These are phyloP conservation scores for Acleris emargana DNA, from an alignment of 2,888 invertebrate genomes.

Conservation along the genomic window DNA sequence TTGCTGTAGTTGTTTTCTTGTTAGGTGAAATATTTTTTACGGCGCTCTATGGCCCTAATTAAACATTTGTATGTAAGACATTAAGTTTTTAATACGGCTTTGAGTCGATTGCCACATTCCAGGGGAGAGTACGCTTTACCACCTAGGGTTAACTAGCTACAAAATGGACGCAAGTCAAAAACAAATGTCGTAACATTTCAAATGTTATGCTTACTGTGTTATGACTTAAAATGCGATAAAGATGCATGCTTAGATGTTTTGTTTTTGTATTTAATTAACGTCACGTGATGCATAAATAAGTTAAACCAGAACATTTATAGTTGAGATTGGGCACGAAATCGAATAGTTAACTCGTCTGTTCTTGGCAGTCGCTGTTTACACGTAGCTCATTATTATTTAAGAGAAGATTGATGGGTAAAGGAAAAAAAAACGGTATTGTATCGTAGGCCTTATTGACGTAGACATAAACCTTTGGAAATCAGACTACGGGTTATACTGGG, in stretches of 20 bases:
- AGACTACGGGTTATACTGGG: no score
- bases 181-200: no score
- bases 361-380: not conserved
- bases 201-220: no score
- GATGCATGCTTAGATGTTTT: no score
- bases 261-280: no score
- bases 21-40: constrained; percentile 13
- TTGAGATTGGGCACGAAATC: constrained; percentile 23
- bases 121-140: constrained; percentile 42
- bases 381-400: not conserved
- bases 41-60: constrained; percentile 9
- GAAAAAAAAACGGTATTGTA: not conserved
- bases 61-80: constrained; percentile 30
- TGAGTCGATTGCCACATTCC: constrained; percentile 61
- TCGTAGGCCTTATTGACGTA: no score
- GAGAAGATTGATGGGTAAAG: not conserved
- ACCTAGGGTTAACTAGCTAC: not conserved
- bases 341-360: constrained; percentile 2
- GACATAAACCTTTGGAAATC: no score
- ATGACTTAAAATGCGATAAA: no score
- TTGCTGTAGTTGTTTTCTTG: constrained; percentile 4
- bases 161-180: no score
- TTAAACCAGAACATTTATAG: constrained; percentile 34
- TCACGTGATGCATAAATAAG: constrained; percentile 35
- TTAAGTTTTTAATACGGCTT: constrained; percentile 26